Base-by-base conservation (phyloP, 2,797 vertebrate genomes). In the Ataeniobius toweri region DNA sequence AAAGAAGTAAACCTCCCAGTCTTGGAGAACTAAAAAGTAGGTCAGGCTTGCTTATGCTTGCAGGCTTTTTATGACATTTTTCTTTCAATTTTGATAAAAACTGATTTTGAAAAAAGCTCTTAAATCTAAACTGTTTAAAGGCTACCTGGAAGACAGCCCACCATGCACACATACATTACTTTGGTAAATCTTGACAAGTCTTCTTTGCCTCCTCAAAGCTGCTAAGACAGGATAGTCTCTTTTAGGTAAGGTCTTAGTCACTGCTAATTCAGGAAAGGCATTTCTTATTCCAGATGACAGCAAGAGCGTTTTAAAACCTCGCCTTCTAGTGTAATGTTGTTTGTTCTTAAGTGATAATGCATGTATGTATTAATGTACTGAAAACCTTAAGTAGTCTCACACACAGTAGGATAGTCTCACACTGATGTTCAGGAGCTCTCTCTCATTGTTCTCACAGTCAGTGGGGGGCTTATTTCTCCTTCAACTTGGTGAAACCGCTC, bases 401-500 rank as follows among this genome's bases (percentile, higher is more conserved):
- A 28, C 28, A 28, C 28, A 28, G 28, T 28, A 28, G 80, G 80
- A 78, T 74, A 74, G 70, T 86, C 76, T 78, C 20, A 44, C 79
- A 73, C 80, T 81, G 79, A 71, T 36, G 72, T 78, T 89, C 79
- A 83, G 91, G 88, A 61, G 81, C 77, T 67, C 78, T 84, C 65
- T 67, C 31, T 26, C n/a, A 22, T 50, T 65, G 10, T 76, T 78
- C 76, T 81, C 53, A 77, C 67, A 84, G 77, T 85, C 85, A 53
- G 63, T 48, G 24, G 1, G 31, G 59, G 87, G 72, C 71, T 85
- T 89, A 86, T 80, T 81, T 86, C 78, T 79, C 73, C 83, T 85
- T 83, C 75, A 74, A 71, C 76, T 77, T 69, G 39, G 75, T 75
- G 78, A 81, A 75, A 86, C 90, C 86, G 81, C 76, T 93, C 88